A percentile compares a stretch with the other conserved stretches of the same genome.
Evolutionary conservation across 2,113 vertebrate genomes (phyloP).

Genomic region (Phaethon lepturus): DNA sequence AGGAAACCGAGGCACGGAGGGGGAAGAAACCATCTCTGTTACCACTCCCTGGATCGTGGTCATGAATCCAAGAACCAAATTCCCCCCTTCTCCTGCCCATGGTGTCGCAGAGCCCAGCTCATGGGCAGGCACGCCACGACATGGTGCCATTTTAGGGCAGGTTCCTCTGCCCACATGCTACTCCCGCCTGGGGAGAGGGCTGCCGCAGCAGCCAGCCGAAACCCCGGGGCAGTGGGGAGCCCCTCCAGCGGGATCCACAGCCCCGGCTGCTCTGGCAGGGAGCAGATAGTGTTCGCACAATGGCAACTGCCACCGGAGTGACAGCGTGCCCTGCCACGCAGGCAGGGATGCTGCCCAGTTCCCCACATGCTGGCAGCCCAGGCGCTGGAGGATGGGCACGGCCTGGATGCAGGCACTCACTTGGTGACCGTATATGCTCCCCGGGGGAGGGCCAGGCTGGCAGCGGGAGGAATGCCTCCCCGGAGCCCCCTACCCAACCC

Average conservation of each 20-base stretch:
- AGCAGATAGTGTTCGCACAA: fast-evolving
- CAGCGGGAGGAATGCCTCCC: not conserved
- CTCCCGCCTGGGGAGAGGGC: not conserved
- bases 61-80: fast-evolving
- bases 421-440: not conserved
- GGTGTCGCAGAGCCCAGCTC: fast-evolving
- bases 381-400: fast-evolving
- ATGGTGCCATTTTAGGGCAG: not conserved
- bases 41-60: fast-evolving
- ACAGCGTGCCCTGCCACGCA: fast-evolving
- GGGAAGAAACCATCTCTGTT: not conserved
- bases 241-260: fast-evolving
- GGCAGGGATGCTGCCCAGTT: not conserved
- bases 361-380: not conserved
- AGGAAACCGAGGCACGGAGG: not conserved
- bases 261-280: not conserved
- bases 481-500: not conserved
- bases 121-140: fast-evolving
- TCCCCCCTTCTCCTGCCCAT: not conserved
- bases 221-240: fast-evolving
- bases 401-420: fast-evolving
- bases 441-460: fast-evolving
- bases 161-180: fast-evolving
- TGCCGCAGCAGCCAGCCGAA: fast-evolving
- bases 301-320: fast-evolving